Evolutionary conservation across 2,888 invertebrate genomes (phyloP), one percentile per base, ranked within the genome.

Genomic region (Tromatobia lineatoria): DNA sequence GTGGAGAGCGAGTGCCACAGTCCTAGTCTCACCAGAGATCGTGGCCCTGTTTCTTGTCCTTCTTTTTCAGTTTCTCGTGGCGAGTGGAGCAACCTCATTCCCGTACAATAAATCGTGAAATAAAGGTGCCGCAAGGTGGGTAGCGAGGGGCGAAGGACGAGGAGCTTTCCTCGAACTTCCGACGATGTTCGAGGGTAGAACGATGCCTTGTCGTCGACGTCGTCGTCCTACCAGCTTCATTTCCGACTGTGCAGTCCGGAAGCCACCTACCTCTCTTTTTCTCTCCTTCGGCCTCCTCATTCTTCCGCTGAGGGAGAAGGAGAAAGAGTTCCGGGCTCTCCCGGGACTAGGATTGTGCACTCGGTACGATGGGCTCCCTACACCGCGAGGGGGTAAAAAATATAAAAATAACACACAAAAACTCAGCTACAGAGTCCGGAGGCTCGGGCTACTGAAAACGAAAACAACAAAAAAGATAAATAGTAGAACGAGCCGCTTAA

Each of bases 401-500:
- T 45, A 57, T 45, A 61, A 66, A 57, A 34, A 73, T 66, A 79
- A 47, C 42, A 74, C 67, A 79, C 50, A 75, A 71, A 66, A 57
- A 42, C 64, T 47, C 47, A 45, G 38, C 57, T 45, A 25, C 77
- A 50, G 73, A 71, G 77, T 76, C 59, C 38, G 57, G 66, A 78
- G 74, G 50, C 82, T 67, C 69, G 69, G 47, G 57, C 25, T 69
- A 71, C 81, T 50, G 47, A 50, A 73, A 71, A 71, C 29, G n/a
- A 38, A 67, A 29, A 64, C 69, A 45, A 64, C 69, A 29, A 84
- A 66, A 80, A 80, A 73, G 71, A 73, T 79, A 79, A 80, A 82
- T 80, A 67, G 84, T 87, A 85, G 87, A 90, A 87, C 87, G 83
- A 87, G 54, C 86, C 84, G 88, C 87, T 91, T 89, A 90, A 90